Evolutionary conservation across 2,888 invertebrate genomes (phyloP), one percentile per base, ranked within the genome.

Genomic region (Buathra laborator): DNA sequence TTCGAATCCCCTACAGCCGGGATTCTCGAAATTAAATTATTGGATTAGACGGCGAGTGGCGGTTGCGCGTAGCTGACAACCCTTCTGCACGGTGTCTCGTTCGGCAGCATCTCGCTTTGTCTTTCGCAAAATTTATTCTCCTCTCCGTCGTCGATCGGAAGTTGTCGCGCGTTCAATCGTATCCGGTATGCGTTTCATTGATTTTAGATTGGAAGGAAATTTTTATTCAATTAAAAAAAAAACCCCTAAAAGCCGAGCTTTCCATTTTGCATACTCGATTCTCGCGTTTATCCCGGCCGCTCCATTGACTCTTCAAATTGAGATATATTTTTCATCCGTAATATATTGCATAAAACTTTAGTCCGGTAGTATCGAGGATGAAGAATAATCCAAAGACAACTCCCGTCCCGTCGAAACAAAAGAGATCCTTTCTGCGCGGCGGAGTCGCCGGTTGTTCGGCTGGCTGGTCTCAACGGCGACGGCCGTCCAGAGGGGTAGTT

Each of bases 1-100:
- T 93, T 93, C 92, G 92, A 93, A 93, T 93, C 93, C 93, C 93
- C 93, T 92, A 93, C 91, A 92, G 92, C 91, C 89, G 85, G 93
- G 92, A 91, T 29, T 92, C 91, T 88, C 87, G 89, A 93, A 93
- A 93, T 93, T 93, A 93, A 93, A 93, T 93, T 93, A 93, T 93
- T 93, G 93, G 93, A 93, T 93, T 93, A 93, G 92, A 92, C 86
- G 90, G 48, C 44, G 67, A 71, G 68, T 56, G 84, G 78, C 19
- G 51, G 66, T 48, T 5, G 59, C 76, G 67, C 62, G 62, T 29
- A 51, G 62, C 51, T 51, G 51, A 62, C 85, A 86, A 85, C 85
- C 83, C 83, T 86, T 70, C 81, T 66, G 19, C 51, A 2, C 75
- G 9, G 62, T 19, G 46, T 67, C 67, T 53, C 68, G 66, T 44